Conservation (phyloP, 2,113 vertebrate species). For the Elaphurus davidianus region DNA sequence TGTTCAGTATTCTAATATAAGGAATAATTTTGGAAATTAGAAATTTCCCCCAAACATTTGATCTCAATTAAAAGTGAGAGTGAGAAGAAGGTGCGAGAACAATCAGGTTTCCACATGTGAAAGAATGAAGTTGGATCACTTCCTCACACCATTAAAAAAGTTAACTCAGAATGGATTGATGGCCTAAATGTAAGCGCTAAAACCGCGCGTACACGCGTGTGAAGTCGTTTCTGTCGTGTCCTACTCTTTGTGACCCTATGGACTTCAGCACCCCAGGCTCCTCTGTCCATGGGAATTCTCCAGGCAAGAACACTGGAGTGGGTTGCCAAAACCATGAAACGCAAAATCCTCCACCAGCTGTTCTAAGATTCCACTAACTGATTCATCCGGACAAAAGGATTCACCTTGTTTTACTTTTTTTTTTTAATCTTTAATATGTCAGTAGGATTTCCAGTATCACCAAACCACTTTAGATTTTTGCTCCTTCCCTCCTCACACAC, state of each 20-base stretch:
- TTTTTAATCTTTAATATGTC: background rate
- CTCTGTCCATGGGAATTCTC: background rate
- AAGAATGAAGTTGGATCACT: background rate
- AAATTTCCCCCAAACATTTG: background rate
- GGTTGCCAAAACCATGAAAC: background rate
- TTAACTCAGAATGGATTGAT: background rate
- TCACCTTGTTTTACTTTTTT: background rate
- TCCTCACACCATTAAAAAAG: background rate
- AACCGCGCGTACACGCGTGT: rapidly evolving
- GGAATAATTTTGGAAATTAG: background rate
- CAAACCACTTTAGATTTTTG: constrained; percentile 35
- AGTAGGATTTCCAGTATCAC: constrained; percentile 21
- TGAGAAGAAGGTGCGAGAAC: background rate
- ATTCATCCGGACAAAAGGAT: background rate
- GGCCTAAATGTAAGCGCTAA: background rate
- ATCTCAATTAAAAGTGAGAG: background rate
- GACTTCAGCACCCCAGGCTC: background rate
- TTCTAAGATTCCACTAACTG: background rate
- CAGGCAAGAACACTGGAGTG: background rate
- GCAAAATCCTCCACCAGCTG: background rate
- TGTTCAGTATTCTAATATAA: background rate
- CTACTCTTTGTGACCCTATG: background rate
- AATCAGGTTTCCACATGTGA: background rate
- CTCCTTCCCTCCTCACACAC: background rate
- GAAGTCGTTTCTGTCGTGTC: background rate